Conservation (phyloP, 2,888 invertebrate genomes). For the Caenorhabditis macrosperma region DNA sequence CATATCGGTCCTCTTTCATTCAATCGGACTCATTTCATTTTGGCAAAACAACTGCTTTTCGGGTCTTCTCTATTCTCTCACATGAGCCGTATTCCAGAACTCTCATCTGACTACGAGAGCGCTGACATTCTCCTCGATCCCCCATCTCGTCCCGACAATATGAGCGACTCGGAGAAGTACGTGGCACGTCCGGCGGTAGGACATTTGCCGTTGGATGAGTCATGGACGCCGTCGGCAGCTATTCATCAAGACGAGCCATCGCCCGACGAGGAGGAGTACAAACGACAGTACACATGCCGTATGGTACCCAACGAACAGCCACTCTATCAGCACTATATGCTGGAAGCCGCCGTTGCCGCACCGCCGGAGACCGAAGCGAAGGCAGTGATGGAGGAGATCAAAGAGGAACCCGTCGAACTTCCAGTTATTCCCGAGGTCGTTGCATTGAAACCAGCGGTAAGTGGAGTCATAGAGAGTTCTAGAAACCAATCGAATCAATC, state of each 20-base stretch:
- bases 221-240: constrained; percentile 33
- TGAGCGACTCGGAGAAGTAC: constrained; percentile 23
- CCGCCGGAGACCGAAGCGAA: background rate
- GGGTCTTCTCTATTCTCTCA: background rate
- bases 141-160: background rate
- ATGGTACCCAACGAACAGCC: constrained; percentile 74
- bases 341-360: constrained; percentile 52
- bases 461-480: background rate
- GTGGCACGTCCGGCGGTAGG: constrained; percentile 54
- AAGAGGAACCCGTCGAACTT: constrained; percentile 28
- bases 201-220: constrained; percentile 51
- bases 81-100: constrained; percentile 27
- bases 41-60: background rate
- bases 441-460: constrained; percentile 44
- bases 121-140: constrained; percentile 40
- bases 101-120: constrained; percentile 57
- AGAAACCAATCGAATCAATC: background rate
- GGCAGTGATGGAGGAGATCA: constrained; percentile 22
- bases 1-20: no score
- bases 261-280: constrained; percentile 63
- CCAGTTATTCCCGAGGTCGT: constrained; percentile 31
- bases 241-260: constrained; percentile 60
- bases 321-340: constrained; percentile 76
- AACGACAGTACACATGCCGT: constrained; percentile 65
- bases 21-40: no score